Evolutionary conservation across 2,797 vertebrate genomes (phyloP).

Genomic region (Podarcis siculus): DNA sequence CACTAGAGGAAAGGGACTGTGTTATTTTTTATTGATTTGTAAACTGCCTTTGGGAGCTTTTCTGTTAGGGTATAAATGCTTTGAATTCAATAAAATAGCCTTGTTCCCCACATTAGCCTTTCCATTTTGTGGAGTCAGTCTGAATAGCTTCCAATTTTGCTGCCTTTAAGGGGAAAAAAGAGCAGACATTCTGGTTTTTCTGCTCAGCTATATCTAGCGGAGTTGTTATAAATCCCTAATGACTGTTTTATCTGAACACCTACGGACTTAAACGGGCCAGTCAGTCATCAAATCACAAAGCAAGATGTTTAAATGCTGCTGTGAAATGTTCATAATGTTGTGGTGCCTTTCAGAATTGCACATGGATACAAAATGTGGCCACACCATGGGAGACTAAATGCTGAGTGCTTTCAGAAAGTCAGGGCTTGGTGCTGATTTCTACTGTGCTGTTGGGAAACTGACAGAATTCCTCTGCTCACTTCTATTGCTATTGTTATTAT

Average conservation of each 20-base stretch:
- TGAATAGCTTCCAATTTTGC: not conserved
- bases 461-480: not conserved
- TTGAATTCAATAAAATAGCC: too few relatives aligned
- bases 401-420: not conserved
- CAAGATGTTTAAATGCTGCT: slow-evolving; percentile 5
- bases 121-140: too few relatives aligned
- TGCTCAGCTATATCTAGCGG: not conserved
- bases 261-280: slow-evolving; percentile 3
- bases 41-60: too few relatives aligned
- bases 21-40: too few relatives aligned
- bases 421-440: not conserved
- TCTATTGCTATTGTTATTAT: not conserved
- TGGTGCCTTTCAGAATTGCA: not conserved
- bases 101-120: too few relatives aligned
- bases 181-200: not conserved
- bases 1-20: too few relatives aligned
- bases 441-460: not conserved
- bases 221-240: slow-evolving; percentile 10
- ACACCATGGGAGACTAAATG: slow-evolving; percentile 1
- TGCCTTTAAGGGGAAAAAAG: not conserved
- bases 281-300: slow-evolving; percentile 4
- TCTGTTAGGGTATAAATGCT: too few relatives aligned
- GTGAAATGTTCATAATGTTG: not conserved
- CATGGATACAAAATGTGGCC: not conserved
- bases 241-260: slow-evolving; percentile 15